These are phyloP conservation scores for Amphilophus citrinellus DNA, from an alignment of 2,113 vertebrate genomes.

Conservation along the genomic window DNA sequence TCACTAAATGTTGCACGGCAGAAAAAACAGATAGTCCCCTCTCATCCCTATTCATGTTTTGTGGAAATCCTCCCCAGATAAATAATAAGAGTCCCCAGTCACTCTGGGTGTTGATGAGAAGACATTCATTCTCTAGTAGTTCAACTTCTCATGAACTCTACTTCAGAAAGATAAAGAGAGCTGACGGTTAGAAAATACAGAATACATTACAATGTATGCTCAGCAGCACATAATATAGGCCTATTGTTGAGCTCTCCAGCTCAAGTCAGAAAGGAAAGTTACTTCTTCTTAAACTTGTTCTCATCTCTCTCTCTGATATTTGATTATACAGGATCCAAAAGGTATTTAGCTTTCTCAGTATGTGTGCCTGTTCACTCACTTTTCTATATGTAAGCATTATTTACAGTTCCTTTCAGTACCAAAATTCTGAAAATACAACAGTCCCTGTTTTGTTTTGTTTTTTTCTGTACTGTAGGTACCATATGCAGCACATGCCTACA, in stretches of 20 bases:
- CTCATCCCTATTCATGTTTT: conserved; percentile 66
- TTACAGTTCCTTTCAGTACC: background rate
- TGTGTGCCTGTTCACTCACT: background rate
- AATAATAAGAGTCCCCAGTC: conserved; percentile 23
- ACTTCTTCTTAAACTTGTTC: background rate
- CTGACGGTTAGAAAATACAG: conserved; percentile 33
- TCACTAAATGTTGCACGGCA: background rate
- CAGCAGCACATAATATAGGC: background rate
- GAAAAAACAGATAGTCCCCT: conserved; percentile 17
- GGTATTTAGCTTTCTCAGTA: background rate
- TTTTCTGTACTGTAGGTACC: background rate
- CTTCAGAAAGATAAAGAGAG: conserved; percentile 42
- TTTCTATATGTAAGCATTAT: background rate
- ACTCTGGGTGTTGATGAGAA: conserved; percentile 20
- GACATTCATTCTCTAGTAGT: conserved; percentile 23
- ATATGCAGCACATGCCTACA: background rate
- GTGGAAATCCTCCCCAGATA: conserved; percentile 37
- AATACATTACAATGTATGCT: conserved; percentile 21
- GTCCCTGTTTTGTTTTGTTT: background rate
- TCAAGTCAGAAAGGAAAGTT: background rate
- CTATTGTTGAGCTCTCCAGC: background rate
- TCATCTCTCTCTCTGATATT: background rate
- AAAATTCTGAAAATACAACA: background rate
- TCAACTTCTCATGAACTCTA: conserved; percentile 52
- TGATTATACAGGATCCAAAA: background rate